A percentile compares a stretch with the other conserved stretches of the same genome.
Evolutionary conservation across 2,888 invertebrate species (phyloP).

Genomic region (Chrysodeixis includens): DNA sequence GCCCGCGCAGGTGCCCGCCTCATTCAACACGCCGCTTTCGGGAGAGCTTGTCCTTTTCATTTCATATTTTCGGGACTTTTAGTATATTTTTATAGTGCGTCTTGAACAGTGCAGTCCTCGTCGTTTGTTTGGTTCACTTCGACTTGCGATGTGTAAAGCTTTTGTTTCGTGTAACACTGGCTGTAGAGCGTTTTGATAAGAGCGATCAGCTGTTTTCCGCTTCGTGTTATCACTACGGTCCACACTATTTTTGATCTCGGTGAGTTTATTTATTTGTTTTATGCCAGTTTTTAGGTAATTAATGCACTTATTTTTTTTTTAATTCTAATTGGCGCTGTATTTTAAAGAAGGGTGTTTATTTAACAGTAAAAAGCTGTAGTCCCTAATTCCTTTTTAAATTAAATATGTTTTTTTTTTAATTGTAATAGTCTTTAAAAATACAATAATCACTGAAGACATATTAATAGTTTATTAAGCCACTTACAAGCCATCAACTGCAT

Average conservation of each 20-base stretch:
- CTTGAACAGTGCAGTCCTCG: slow-evolving; percentile 6
- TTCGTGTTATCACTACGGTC: background rate
- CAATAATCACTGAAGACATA: too few relatives aligned
- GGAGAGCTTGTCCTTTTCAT: slow-evolving; percentile 25
- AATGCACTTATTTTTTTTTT: too few relatives aligned
- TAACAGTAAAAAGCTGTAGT: too few relatives aligned
- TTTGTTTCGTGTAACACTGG: background rate
- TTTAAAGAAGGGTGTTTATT: background rate
- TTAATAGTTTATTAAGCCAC: background rate
- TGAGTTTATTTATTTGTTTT: slow-evolving; percentile 21
- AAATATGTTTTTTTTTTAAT: too few relatives aligned
- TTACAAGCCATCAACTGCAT: background rate
- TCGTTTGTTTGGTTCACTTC: background rate
- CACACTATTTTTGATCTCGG: slow-evolving; percentile 12
- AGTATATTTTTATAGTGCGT: slow-evolving; percentile 17
- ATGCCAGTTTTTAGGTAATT: too few relatives aligned
- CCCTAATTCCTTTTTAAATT: too few relatives aligned
- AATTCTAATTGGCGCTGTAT: background rate
- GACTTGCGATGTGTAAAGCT: background rate
- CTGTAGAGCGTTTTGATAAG: slow-evolving; percentile 19
- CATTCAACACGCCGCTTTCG: slow-evolving; percentile 46
- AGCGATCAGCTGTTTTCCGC: slow-evolving; percentile 38
- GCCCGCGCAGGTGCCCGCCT: slow-evolving; percentile 50
- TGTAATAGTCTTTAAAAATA: too few relatives aligned
- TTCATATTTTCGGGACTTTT: slow-evolving; percentile 20